Percentiles rank a stretch among this genome's conserved stretches.
phyloP scores from a whole-genome alignment of 2,888 invertebrate genomes.

The Cephonodes hylas region DNA sequence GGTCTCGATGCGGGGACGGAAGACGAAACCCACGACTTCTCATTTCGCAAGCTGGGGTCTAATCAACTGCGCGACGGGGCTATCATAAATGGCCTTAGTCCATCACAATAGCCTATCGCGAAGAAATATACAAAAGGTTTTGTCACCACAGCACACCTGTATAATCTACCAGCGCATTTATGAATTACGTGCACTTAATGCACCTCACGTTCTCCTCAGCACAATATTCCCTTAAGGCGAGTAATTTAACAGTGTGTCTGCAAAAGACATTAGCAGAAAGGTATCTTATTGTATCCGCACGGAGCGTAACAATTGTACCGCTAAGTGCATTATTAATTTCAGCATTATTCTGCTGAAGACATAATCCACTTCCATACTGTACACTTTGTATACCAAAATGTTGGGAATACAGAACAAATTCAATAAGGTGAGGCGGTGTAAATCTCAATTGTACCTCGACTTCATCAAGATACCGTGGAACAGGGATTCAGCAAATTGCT shows the following conservation, averaged over 20 bases:
- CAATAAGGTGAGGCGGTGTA: constrained; percentile 55
- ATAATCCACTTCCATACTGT: not conserved
- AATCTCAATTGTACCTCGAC: constrained; percentile 56
- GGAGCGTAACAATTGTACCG: not conserved
- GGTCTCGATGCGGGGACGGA: too few relatives aligned
- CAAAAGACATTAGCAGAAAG: not conserved
- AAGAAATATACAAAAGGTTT: too few relatives aligned
- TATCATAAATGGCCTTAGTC: too few relatives aligned
- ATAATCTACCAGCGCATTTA: not conserved
- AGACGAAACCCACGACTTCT: too few relatives aligned
- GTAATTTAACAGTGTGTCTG: not conserved
- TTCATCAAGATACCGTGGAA: constrained; percentile 49
- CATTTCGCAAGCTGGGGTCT: too few relatives aligned
- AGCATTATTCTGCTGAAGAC: not conserved
- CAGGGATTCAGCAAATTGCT: constrained; percentile 41
- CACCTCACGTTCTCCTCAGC: not conserved
- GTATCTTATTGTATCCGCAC: not conserved
- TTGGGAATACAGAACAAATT: constrained; percentile 46
- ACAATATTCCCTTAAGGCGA: not conserved
- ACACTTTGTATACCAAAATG: constrained; percentile 21
- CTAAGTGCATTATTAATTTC: constrained; percentile 7
- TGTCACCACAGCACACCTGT: too few relatives aligned
- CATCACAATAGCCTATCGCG: too few relatives aligned
- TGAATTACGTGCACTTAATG: not conserved
- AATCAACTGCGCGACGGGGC: too few relatives aligned